phyloP scores from a whole-genome alignment of 2,113 vertebrate genomes.

The Chloroceryle aenea region DNA sequence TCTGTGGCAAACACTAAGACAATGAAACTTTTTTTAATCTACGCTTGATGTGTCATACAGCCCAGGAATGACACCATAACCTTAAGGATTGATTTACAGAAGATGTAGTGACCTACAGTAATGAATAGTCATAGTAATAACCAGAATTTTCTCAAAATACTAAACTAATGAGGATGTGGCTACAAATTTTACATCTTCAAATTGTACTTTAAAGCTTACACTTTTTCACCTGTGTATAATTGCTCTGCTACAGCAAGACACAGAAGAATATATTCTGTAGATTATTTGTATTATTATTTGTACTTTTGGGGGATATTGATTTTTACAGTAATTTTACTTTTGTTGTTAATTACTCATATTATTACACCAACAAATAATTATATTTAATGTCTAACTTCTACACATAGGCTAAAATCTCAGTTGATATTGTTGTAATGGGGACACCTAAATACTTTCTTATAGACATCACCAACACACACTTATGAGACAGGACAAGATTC shows the following conservation, averaged over 20 bases:
- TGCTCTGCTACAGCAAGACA: neutral
- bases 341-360: neutral
- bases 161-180: neutral
- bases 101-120: neutral
- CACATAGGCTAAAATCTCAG: neutral
- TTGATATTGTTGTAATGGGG: neutral
- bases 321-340: neutral
- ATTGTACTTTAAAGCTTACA: neutral
- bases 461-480: neutral
- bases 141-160: too few species aligned
- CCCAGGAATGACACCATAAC: neutral
- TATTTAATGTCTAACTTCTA: neutral
- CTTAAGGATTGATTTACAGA: neutral
- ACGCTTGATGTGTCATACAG: neutral
- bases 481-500: neutral
- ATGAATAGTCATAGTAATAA: neutral
- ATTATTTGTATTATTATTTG: neutral
- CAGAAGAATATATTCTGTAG: neutral
- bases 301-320: accelerated
- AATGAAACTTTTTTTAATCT: neutral
- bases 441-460: neutral
- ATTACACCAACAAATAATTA: neutral
- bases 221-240: neutral
- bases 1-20: neutral
- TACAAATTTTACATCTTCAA: neutral